Percentiles rank a stretch among this genome's conserved stretches.
Conservation (phyloP, 2,797 vertebrate genomes). For the Champsocephalus esox region DNA sequence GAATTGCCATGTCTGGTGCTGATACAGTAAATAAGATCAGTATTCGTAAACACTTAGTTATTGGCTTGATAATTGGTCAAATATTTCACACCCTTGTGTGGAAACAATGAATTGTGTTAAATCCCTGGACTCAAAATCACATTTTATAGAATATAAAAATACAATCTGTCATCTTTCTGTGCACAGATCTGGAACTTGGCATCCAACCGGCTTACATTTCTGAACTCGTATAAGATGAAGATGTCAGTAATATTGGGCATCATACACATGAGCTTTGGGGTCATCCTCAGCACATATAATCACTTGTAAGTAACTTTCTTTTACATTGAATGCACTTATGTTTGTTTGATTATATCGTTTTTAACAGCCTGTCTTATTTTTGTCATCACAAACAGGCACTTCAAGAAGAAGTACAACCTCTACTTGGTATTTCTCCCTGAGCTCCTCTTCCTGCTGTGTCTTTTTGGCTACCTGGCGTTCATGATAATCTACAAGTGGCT, state of each 20-base stretch:
- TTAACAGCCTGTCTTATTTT: neutral
- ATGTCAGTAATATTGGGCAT: conserved; percentile 98
- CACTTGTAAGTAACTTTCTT: conserved; percentile 88
- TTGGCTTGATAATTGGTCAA: neutral
- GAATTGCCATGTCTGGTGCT: neutral
- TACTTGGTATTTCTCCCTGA: conserved; percentile 94
- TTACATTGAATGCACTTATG: neutral
- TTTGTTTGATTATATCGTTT: conserved; percentile 2
- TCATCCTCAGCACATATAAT: conserved; percentile 93
- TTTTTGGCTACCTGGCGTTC: conserved; percentile 97
- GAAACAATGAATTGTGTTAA: neutral
- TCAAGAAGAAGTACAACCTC: conserved; percentile 90
- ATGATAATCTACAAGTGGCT: conserved; percentile 98
- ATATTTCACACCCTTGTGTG: neutral
- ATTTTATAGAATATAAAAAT: no score
- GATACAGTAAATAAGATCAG: neutral
- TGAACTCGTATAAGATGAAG: conserved; percentile 99
- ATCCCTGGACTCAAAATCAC: no score
- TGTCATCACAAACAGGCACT: conserved; percentile 85
- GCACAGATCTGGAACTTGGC: conserved; percentile 97
- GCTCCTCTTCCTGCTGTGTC: conserved; percentile 92
- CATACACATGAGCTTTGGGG: conserved; percentile 95
- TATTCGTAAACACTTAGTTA: neutral
- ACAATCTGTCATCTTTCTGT: conserved; percentile 13
- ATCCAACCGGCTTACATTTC: conserved; percentile 92